Conservation (phyloP, 2,797 vertebrate genomes). For the Nothura maculosa region DNA sequence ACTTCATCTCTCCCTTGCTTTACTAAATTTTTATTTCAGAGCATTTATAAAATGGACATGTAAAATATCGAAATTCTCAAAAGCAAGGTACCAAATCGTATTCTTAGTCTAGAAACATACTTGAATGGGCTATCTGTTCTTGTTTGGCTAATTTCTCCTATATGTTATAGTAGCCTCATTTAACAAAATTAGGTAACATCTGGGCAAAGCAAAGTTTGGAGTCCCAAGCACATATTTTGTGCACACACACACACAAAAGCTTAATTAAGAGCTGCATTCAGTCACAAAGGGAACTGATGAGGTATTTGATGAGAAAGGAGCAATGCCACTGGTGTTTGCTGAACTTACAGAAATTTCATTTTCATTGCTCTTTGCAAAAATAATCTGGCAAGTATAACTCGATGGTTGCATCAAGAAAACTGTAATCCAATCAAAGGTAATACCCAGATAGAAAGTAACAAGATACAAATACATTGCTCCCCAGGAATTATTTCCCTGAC, state of each 20-base stretch:
- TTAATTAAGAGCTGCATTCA: slow-evolving; percentile 32
- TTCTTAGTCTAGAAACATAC: not conserved
- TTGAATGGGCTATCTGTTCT: slow-evolving; percentile 26
- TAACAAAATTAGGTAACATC: slow-evolving; percentile 51
- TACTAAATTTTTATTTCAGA: not conserved
- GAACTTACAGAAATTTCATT: not conserved
- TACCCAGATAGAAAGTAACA: not conserved
- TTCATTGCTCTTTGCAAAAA: slow-evolving; percentile 3
- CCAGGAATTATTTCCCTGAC: not conserved
- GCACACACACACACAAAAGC: slow-evolving; percentile 8
- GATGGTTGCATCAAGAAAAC: not conserved
- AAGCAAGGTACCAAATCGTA: not conserved
- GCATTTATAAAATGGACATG: not conserved
- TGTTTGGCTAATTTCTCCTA: slow-evolving; percentile 18
- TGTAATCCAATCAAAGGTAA: not conserved
- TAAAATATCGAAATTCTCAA: not conserved
- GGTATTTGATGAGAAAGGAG: not conserved
- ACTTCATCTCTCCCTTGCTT: not conserved
- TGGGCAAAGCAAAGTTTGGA: slow-evolving; percentile 31
- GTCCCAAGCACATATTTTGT: slow-evolving; percentile 46
- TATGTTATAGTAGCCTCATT: slow-evolving; percentile 18
- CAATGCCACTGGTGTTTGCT: not conserved
- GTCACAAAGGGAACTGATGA: not conserved
- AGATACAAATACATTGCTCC: not conserved
- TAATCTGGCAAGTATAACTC: not conserved